Conservation (phyloP, 2,888 invertebrate species). For the Polia nebulosa region DNA sequence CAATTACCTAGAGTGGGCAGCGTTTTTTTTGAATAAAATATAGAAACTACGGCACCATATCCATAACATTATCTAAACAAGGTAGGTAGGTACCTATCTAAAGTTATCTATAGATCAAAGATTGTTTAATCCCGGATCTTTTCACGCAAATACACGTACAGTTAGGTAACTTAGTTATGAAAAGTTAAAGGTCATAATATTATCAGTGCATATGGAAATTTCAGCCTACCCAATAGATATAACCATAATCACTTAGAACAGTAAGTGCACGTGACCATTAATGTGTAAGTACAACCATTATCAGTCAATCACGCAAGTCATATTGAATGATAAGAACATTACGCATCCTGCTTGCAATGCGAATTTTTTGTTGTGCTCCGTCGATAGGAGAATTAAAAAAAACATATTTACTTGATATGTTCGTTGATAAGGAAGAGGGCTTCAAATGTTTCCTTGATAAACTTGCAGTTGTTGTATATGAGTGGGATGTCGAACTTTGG, state of each 20-base stretch:
- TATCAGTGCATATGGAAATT: conserved; percentile 32
- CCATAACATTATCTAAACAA: too few species aligned
- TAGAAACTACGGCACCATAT: too few species aligned
- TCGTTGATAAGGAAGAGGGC: conserved; percentile 76
- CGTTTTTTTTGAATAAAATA: too few species aligned
- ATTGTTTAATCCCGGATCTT: conserved; percentile 16
- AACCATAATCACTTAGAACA: conserved; percentile 9
- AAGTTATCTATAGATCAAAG: neutral
- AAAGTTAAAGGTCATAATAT: conserved; percentile 41
- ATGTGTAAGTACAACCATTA: conserved; percentile 4
- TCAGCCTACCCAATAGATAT: conserved; percentile 1
- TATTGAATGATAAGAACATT: conserved; percentile 10
- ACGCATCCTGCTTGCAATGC: conserved; percentile 6
- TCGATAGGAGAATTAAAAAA: neutral
- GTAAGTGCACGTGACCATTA: conserved; percentile 2
- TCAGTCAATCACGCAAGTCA: conserved; percentile 33
- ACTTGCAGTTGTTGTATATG: conserved; percentile 82
- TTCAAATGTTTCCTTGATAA: conserved; percentile 77
- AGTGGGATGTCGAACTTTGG: conserved; percentile 82
- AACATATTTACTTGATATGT: conserved; percentile 78
- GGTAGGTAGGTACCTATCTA: too few species aligned
- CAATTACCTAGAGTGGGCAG: too few species aligned
- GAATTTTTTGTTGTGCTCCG: conserved; percentile 14
- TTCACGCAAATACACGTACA: neutral
- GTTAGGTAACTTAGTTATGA: conserved; percentile 3